Evolutionary conservation across 1,140 invertebrate species (phyloP), one percentile per base, ranked within the genome.

Genomic region (Sinella curviseta): DNA sequence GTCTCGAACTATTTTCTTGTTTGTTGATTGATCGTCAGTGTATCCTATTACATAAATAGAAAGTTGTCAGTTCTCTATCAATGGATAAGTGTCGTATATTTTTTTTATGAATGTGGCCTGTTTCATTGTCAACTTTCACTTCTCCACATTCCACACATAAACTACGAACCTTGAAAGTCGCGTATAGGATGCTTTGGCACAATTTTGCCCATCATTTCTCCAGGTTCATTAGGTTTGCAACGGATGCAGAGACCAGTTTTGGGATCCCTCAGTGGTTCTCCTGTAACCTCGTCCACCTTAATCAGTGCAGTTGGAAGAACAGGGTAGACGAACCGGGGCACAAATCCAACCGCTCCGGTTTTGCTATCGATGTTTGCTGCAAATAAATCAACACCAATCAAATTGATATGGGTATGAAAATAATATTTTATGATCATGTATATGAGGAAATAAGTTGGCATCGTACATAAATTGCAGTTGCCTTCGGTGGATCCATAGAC

Each of bases 201-300:
- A 81, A 95, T 94, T 76, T 92, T 89, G 0, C 93, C 94, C 30
- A 95, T 90, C 83, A 94, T 89, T 88, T 94, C 93, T 36, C 93
- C 93, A 12, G 92, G 90, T 86, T 95, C 93, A 90, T 90, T 90
- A 85, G 89, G 89, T 85, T 90, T 87, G 74, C 92, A 91, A 65
- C 89, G 85, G 75, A 93, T 89, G 83, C 92, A 93, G 26, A 93
- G 85, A 16, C 92, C 92, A 84, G 90, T 86, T 54, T 86, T 83
- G 35, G 77, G 75, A 73, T 89, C 86, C 83, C 92, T 85, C 26
- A 91, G 60, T n/a, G 90, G 89, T 79, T 91, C 89, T n/a, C 87
- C 87, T n/a, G 88, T 91, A 31, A 87, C 86, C 76, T 87, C 86
- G 84, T 92, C 88, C 1, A 93, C 89, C 82, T 89, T 89, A 74